Base-by-base conservation (phyloP, 2,888 invertebrate genomes). In the Cantharis lateralis region DNA sequence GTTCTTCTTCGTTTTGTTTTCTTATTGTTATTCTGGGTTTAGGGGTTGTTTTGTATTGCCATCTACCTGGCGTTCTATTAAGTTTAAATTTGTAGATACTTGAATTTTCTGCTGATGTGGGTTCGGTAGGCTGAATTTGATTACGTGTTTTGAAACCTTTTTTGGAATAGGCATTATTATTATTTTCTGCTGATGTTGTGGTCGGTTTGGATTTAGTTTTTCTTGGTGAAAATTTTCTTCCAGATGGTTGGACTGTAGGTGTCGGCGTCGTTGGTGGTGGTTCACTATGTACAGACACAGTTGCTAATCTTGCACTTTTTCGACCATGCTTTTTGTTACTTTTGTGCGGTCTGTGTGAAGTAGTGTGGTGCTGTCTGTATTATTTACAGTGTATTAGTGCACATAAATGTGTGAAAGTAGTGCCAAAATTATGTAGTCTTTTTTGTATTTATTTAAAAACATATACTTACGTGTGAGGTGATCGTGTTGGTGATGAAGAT, bases 1-100 rank as follows among this genome's bases (percentile, higher is more conserved):
- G 89, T 77, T 91, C 91, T 75, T 91, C 91, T 74, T 90, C 90
- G 80, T 90, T 90, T 82, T 92, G 91, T 85, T 95, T 94, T 72
- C 95, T 90, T 81, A 96, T 96, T 70, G 93, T 93, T 10, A 96
- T 93, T 86, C 95, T 92, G 3, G 96, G 96, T 87, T 96, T 96
- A 0, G 96, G 93, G 20, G 96, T 95, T 10, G 96, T 95, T 89
- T 96, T 96, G 88, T 96, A 96, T 83, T 96, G 95, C 96, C 96
- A 96, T 82, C 96, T 92, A 72, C 96, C 96, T 69, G 94, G 95
- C 13, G 95, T 91, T 68, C 96, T 91, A 84, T 95, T 95, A 64
- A 96, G 88, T 87, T 96, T 96, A 83, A 95, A 93, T 88, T 95
- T 95, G 85, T 94, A 95, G 76, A 94, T 89, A 80, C 93, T 93